phyloP scores from a whole-genome alignment of 2,797 vertebrate species.

The Acanthurus leucopareius region DNA sequence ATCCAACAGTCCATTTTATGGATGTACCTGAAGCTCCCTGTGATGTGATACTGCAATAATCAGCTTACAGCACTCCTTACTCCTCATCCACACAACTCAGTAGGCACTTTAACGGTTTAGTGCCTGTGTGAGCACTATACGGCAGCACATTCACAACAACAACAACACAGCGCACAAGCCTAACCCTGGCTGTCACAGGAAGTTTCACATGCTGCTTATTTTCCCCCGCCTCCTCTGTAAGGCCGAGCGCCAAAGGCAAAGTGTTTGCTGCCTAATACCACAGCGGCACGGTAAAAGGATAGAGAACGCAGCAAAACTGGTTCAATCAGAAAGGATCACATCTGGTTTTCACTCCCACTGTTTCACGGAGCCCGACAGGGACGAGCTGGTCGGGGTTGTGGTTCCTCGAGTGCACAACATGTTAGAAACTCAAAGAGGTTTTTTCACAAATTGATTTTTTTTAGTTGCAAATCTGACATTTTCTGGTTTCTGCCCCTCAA shows the following conservation, averaged over 20 bases:
- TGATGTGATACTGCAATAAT: slow-evolving; percentile 45
- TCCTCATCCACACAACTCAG: slow-evolving; percentile 35
- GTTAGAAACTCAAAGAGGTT: not conserved
- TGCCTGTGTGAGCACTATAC: slow-evolving; percentile 47
- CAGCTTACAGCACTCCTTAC: slow-evolving; percentile 23
- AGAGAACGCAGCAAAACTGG: not conserved
- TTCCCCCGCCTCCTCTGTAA: slow-evolving; percentile 19
- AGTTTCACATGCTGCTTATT: slow-evolving; percentile 45
- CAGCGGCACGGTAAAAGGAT: slow-evolving; percentile 18
- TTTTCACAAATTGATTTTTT: not conserved
- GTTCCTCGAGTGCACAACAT: not conserved
- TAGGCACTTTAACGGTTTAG: slow-evolving; percentile 56
- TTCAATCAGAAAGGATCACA: slow-evolving; percentile 17
- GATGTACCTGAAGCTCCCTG: slow-evolving; percentile 37
- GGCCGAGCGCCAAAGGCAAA: slow-evolving; percentile 1
- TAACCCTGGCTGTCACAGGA: slow-evolving; percentile 25
- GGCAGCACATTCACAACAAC: slow-evolving; percentile 22
- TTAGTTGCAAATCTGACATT: not conserved
- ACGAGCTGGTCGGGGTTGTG: not conserved
- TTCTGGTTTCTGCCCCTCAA: not conserved
- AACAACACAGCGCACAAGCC: slow-evolving; percentile 23
- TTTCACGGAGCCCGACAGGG: not conserved
- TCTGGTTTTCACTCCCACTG: not conserved
- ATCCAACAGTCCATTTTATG: slow-evolving; percentile 26
- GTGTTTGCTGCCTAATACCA: slow-evolving; percentile 24